Percentiles rank a stretch among this genome's conserved stretches.
Evolutionary conservation across 2,888 invertebrate genomes (phyloP).

Genomic region (Apotomis turbidana): DNA sequence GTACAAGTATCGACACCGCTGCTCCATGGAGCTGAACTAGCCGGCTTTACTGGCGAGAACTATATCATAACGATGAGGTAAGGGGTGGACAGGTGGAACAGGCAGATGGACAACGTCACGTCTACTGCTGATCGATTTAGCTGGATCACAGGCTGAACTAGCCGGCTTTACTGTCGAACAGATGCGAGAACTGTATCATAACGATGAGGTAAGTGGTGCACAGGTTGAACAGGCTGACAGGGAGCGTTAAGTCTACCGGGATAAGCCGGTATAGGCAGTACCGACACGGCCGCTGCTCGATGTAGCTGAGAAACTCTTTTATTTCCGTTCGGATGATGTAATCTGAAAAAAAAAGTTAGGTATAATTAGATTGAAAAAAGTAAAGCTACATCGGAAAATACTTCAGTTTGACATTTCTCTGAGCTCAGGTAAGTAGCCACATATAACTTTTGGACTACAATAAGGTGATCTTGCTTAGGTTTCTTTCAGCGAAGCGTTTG

Average conservation of each 20-base stretch:
- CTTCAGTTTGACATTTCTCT: too few species aligned
- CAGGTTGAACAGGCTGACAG: constrained; percentile 36
- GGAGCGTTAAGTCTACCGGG: constrained; percentile 36
- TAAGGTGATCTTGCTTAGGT: too few species aligned
- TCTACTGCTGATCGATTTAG: neutral
- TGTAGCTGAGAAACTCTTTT: constrained; percentile 37
- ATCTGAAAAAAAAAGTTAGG: constrained; percentile 33
- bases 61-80: too few species aligned
- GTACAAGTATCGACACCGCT: too few species aligned
- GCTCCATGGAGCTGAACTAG: neutral
- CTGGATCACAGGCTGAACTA: neutral
- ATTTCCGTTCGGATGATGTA: constrained; percentile 12
- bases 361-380: too few species aligned
- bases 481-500: too few species aligned
- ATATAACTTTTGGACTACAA: too few species aligned
- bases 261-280: constrained; percentile 32
- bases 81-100: too few species aligned
- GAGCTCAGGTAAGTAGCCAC: too few species aligned
- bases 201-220: constrained; percentile 44
- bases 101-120: too few species aligned
- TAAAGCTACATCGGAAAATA: too few species aligned
- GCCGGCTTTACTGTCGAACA: constrained; percentile 25
- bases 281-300: constrained; percentile 35
- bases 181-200: constrained; percentile 42
- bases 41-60: neutral